phyloP scores from a whole-genome alignment of 2,888 invertebrate genomes.

The Sphaerophoria taeniata region DNA sequence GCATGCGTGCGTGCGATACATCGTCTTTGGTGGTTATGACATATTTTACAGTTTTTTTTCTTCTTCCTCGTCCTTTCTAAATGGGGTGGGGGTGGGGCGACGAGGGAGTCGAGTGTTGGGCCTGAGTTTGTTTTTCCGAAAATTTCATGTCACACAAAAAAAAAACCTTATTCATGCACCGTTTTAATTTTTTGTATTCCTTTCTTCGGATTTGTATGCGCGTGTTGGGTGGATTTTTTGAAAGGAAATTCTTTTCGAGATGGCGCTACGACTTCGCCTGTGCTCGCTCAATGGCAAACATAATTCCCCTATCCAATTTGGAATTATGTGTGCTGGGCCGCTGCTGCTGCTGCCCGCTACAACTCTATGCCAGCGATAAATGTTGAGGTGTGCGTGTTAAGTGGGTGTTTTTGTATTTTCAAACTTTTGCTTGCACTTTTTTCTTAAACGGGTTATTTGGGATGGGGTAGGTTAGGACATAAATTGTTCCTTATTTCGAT shows the following conservation, averaged over 20 bases:
- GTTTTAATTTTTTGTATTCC: slow-evolving; percentile 23
- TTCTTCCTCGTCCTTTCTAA: background rate
- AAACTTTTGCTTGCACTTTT: background rate
- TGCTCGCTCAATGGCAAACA: slow-evolving; percentile 61
- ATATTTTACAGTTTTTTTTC: slow-evolving; percentile 51
- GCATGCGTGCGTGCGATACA: slow-evolving; percentile 72
- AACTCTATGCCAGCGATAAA: no score
- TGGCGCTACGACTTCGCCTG: no score
- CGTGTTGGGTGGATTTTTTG: slow-evolving; percentile 50
- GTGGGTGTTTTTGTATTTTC: slow-evolving; percentile 20
- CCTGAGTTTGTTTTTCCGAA: slow-evolving; percentile 51
- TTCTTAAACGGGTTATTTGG: slow-evolving; percentile 7
- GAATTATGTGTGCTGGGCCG: slow-evolving; percentile 47
- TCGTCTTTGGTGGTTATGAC: slow-evolving; percentile 69
- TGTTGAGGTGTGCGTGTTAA: slow-evolving; percentile 43
- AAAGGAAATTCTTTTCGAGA: slow-evolving; percentile 67
- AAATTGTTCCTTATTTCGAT: slow-evolving; percentile 24
- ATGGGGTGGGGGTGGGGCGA: background rate
- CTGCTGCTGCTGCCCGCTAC: slow-evolving; percentile 10
- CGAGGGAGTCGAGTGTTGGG: background rate
- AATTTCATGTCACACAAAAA: slow-evolving; percentile 30
- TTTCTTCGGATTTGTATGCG: slow-evolving; percentile 27
- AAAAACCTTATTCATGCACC: slow-evolving; percentile 41
- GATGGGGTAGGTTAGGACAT: slow-evolving; percentile 66
- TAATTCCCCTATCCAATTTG: slow-evolving; percentile 50